phyloP scores from a whole-genome alignment of 2,797 vertebrate genomes.

The Lacerta agilis region DNA sequence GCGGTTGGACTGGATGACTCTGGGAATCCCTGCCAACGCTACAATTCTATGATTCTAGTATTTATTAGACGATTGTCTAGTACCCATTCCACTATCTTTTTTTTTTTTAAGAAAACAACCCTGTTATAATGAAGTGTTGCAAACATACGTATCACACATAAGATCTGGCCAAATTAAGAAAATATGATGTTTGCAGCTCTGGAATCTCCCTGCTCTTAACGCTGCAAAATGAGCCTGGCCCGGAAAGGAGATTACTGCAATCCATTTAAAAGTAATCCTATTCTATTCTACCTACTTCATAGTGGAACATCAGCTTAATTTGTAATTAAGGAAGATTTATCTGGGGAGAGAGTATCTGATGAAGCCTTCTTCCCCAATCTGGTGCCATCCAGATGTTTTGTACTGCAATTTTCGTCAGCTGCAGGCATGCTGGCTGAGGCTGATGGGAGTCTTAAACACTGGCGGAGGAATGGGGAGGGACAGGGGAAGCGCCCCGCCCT shows the following conservation, averaged over 20 bases:
- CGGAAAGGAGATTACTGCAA: slow-evolving; percentile 70
- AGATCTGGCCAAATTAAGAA: not conserved
- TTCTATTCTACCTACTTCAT: slow-evolving; percentile 65
- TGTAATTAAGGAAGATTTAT: slow-evolving; percentile 73
- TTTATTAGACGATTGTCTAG: too few species aligned
- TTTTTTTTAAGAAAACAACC: not conserved
- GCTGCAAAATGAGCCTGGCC: slow-evolving; percentile 67
- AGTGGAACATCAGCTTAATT: slow-evolving; percentile 70
- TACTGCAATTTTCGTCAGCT: too few species aligned
- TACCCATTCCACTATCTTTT: not conserved
- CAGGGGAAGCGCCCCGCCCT: too few species aligned
- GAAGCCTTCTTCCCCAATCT: not conserved
- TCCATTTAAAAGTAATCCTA: slow-evolving; percentile 77
- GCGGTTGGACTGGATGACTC: not conserved
- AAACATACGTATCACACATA: not conserved
- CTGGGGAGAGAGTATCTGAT: slow-evolving; percentile 53
- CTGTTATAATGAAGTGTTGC: not conserved
- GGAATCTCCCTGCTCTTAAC: slow-evolving; percentile 54
- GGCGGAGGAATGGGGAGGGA: too few species aligned
- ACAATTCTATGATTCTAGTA: too few species aligned
- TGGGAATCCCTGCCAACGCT: too few species aligned
- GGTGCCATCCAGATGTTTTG: too few species aligned
- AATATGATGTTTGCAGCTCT: not conserved
- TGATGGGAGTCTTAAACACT: too few species aligned
- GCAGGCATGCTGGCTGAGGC: too few species aligned